Evolutionary conservation across 2,797 vertebrate species (phyloP).

Genomic region (Gallinago solitaria): DNA sequence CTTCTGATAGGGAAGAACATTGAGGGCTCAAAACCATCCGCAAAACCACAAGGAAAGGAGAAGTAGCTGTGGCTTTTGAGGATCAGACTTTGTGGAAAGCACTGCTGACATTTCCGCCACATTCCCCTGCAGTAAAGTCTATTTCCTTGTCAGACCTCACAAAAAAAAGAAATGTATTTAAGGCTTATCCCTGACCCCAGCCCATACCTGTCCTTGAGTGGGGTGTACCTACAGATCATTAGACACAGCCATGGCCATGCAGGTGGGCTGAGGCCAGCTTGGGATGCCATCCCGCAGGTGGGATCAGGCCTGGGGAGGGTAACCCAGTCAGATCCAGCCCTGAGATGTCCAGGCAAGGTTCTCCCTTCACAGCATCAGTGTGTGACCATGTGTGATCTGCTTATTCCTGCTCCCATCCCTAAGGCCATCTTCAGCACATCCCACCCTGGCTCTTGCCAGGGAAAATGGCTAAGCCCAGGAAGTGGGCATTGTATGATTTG

Average conservation of each 20-base stretch:
- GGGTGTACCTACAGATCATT: not conserved
- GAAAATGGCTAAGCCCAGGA: not conserved
- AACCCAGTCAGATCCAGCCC: not conserved
- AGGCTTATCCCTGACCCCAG: not conserved
- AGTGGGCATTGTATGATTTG: not conserved
- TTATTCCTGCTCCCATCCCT: not conserved
- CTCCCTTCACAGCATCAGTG: not conserved
- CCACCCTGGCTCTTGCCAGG: not conserved
- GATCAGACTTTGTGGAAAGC: not conserved
- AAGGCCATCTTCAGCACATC: not conserved
- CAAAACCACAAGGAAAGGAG: not conserved
- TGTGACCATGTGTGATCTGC: not conserved
- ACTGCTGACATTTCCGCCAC: not conserved
- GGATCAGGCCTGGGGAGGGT: not conserved
- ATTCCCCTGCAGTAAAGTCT: not conserved
- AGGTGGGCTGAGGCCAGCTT: not conserved
- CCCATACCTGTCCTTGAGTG: not conserved
- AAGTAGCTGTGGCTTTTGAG: slow-evolving; percentile 16
- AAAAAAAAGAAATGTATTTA: not conserved
- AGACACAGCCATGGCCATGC: not conserved
- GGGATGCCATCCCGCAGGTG: not conserved
- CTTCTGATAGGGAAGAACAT: not conserved
- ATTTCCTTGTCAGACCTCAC: not conserved
- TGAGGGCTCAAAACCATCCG: not conserved
- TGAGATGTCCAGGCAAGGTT: not conserved